A percentile compares a stretch with the other conserved stretches of the same genome.
phyloP scores from a whole-genome alignment of 2,888 invertebrate species.

The Cylindroiulus punctatus region DNA sequence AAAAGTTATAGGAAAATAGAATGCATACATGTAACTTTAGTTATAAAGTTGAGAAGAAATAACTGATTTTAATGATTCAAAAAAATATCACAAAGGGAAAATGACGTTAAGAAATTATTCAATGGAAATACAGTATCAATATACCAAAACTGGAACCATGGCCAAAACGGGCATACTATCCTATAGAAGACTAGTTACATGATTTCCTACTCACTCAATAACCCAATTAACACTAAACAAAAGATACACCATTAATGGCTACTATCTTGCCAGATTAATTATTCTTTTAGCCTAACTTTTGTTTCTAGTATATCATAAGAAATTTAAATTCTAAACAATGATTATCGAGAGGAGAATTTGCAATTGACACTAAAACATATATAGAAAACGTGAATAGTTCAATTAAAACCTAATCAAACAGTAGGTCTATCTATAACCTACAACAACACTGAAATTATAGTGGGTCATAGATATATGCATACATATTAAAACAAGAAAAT shows the following conservation, averaged over 20 bases:
- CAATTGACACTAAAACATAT: not conserved
- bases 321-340: slow-evolving; percentile 20
- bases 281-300: not conserved
- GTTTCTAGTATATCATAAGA: not conserved
- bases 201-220: not conserved
- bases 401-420: not conserved
- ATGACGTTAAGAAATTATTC: not conserved
- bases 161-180: not conserved
- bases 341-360: not conserved
- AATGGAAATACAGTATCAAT: not conserved
- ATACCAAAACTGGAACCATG: not conserved
- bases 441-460: slow-evolving; percentile 28
- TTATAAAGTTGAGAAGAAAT: not conserved
- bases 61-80: not conserved
- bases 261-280: not conserved
- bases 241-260: slow-evolving; percentile 11
- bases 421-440: not conserved
- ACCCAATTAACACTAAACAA: slow-evolving; percentile 7
- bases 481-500: not conserved
- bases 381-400: not conserved
- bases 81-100: slow-evolving; percentile 14
- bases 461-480: not conserved
- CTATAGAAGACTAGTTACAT: not conserved
- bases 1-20: not conserved
- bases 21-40: not conserved